phyloP scores from a whole-genome alignment of 1,140 invertebrate species.

The Camponotus floridanus region DNA sequence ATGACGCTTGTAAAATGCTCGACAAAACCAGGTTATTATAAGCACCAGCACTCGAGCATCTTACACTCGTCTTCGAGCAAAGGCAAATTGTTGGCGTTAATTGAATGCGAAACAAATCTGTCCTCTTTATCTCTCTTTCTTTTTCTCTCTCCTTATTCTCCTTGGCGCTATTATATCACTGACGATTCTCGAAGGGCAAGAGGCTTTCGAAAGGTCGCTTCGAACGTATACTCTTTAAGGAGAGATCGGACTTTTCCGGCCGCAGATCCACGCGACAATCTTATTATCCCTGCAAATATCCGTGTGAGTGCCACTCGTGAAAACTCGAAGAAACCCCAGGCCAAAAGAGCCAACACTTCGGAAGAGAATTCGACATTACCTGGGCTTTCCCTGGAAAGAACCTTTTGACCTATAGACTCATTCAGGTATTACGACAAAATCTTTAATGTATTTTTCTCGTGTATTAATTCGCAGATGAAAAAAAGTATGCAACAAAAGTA shows the following conservation, averaged over 20 bases:
- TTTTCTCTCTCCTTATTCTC: constrained; percentile 14
- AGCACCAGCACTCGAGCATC: constrained; percentile 81
- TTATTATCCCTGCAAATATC: constrained; percentile 57
- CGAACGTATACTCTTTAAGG: neutral
- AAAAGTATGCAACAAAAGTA: constrained; percentile 13
- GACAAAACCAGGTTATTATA: constrained; percentile 82
- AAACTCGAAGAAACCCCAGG: constrained; percentile 28
- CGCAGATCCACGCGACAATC: constrained; percentile 38
- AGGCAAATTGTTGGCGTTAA: constrained; percentile 83
- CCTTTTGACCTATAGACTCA: constrained; percentile 38
- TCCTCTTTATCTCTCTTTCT: constrained; percentile 24
- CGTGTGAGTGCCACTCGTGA: constrained; percentile 63
- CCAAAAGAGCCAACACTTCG: neutral
- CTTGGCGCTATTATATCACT: constrained; percentile 45
- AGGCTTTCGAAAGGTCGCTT: constrained; percentile 32
- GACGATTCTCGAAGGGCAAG: constrained; percentile 42
- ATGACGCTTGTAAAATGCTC: constrained; percentile 59
- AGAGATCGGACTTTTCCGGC: constrained; percentile 25
- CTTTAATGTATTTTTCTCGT: neutral
- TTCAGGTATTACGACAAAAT: neutral
- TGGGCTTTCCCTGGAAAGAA: neutral
- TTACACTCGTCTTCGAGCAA: constrained; percentile 80
- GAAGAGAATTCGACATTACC: too few relatives aligned
- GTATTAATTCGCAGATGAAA: constrained; percentile 6
- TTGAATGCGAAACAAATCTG: constrained; percentile 75